Base-by-base conservation (phyloP, 2,113 vertebrate species). In the Vidua chalybeata region DNA sequence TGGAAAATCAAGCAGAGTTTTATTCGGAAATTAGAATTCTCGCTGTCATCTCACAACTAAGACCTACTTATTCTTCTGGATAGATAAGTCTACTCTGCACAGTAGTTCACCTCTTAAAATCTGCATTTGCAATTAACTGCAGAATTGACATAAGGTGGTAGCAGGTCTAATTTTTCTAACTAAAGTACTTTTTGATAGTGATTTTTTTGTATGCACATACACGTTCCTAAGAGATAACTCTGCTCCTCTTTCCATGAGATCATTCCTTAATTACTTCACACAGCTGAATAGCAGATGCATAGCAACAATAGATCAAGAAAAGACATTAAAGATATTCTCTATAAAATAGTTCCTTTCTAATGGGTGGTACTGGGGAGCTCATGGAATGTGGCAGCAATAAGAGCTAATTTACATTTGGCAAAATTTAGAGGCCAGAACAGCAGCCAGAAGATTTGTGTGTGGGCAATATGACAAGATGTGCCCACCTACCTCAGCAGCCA, bases 361-460 rank as follows among this genome's bases (percentile, higher is more conserved):
- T 46, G 55, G 45, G 16, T 73, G 62, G n/a, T 56, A 28, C 55
- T 59, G 43, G 35, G 35, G 84, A 89, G 56, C 62, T 46, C n/a
- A 45, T 33, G 92, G 92, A 95, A 94, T 19, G 14, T 71, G 62
- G 79, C 79, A 94, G 81, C 84, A 96, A 90, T 93, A 94, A 96
- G 66, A 37, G 45, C 49, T 48, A n/a, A 41, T 84, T 48, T 74
- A 63, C 19, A 55, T 39, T 33, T 84, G 49, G 73, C 63, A 87
- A 97, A 80, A 97, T 97, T 97, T 91, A 80, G 52, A 79, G 89
- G 63, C 28, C 86, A 95, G 88, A 62, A 46, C 51, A 61, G 75
- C 93, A 93, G 69, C 68, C 84, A 83, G 79, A 72, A 72, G 66
- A 41, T 84, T 56, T 92, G 66, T 88, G 86, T 55, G 59, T 63